Conservation (phyloP, 2,888 invertebrate genomes). For the Cryptocephalus moraei region DNA sequence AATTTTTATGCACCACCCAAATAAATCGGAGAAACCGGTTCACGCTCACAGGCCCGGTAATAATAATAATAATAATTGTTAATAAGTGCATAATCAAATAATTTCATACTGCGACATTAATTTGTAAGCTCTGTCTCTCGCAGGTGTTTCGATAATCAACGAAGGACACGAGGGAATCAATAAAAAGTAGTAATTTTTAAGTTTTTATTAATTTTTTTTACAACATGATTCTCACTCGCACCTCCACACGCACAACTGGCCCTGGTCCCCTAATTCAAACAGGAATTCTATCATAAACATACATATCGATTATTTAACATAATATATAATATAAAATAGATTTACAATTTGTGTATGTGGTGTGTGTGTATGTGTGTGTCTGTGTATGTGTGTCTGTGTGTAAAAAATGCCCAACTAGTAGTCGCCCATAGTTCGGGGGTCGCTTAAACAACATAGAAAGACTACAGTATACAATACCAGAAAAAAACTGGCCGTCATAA, state of each 20-base stretch:
- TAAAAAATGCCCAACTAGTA: constrained; percentile 30
- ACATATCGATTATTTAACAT: constrained; percentile 24
- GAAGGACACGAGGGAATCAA: background rate
- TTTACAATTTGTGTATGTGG: constrained; percentile 19
- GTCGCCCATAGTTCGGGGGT: background rate
- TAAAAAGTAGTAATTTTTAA: constrained; percentile 2
- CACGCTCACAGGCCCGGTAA: background rate
- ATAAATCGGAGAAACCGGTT: background rate
- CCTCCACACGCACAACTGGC: constrained; percentile 29
- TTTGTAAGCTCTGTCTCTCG: background rate
- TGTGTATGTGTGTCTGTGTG: constrained; percentile 23
- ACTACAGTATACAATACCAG: constrained; percentile 2
- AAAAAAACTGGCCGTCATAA: constrained; percentile 11
- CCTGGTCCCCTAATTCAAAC: constrained; percentile 30
- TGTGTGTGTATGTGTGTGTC: constrained; percentile 17
- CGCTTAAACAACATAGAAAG: background rate
- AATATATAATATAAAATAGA: constrained; percentile 24
- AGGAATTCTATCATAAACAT: constrained; percentile 20
- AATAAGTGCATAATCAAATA: background rate
- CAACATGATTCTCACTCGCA: constrained; percentile 9
- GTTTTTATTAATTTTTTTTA: constrained; percentile 13
- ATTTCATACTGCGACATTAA: background rate
- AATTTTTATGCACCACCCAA: no score
- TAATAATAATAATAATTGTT: background rate
- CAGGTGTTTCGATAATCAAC: background rate